phyloP scores from a whole-genome alignment of 2,113 vertebrate genomes.

The Glareola pratincola region DNA sequence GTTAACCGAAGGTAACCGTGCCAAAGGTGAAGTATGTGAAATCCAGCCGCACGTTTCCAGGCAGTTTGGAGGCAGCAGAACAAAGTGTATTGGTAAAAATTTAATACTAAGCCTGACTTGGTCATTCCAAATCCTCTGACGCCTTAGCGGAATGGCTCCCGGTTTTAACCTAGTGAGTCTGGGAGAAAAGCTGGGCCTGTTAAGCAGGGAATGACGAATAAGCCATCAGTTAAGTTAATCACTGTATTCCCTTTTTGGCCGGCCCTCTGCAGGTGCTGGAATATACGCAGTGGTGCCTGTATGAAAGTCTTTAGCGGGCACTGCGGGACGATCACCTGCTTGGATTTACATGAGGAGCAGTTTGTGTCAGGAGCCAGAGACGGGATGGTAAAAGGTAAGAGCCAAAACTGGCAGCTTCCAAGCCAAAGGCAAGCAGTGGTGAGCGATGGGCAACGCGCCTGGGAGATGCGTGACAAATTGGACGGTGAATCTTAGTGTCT shows the following conservation, averaged over 20 bases:
- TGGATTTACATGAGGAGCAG: conserved; percentile 73
- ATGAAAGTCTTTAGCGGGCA: conserved; percentile 79
- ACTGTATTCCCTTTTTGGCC: background rate
- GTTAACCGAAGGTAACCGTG: background rate
- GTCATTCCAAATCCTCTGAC: background rate
- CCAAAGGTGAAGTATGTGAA: background rate
- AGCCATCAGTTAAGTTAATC: background rate
- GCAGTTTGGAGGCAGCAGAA: background rate
- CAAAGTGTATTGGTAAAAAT: background rate
- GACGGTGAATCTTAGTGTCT: background rate
- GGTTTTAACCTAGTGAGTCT: background rate
- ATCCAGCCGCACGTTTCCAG: background rate
- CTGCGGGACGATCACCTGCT: conserved; percentile 76
- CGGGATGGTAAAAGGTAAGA: conserved; percentile 84
- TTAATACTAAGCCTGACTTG: background rate
- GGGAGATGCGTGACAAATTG: fast-evolving
- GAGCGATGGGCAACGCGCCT: background rate
- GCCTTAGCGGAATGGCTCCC: background rate
- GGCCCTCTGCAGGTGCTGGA: conserved; percentile 82
- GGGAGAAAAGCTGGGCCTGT: background rate
- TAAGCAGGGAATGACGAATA: background rate
- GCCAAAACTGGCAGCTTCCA: background rate
- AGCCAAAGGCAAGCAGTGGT: background rate
- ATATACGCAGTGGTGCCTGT: conserved; percentile 76
- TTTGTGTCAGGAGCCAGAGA: conserved; percentile 87